These are phyloP conservation scores for Pithys albifrons DNA, from an alignment of 2,113 vertebrate genomes.

Conservation along the genomic window DNA sequence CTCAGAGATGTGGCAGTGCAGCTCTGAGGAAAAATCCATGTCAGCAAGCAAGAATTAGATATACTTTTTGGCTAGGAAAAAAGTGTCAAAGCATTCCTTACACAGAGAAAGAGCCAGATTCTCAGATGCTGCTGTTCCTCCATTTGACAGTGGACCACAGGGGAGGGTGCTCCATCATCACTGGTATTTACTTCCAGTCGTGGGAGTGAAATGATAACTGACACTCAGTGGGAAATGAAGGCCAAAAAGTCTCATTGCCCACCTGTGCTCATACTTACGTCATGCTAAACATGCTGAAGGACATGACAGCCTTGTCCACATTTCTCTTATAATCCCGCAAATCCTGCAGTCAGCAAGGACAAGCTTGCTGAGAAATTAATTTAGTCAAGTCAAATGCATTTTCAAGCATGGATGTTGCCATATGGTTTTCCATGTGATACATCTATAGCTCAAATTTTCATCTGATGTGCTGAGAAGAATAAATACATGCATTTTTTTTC, in stretches of 20 bases:
- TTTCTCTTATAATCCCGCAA: background rate
- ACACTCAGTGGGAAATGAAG: background rate
- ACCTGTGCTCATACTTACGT: conserved; percentile 9
- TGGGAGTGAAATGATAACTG: background rate
- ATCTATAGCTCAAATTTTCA: background rate
- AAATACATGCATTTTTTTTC: background rate
- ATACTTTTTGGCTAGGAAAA: background rate
- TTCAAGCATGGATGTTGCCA: background rate
- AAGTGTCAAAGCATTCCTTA: background rate
- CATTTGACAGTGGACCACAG: background rate
- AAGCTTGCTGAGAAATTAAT: conserved; percentile 8
- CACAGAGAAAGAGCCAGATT: background rate
- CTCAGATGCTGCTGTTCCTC: background rate
- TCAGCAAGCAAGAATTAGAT: background rate
- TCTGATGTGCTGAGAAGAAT: background rate
- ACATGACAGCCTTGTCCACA: background rate
- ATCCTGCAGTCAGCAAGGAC: background rate
- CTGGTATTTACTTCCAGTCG: background rate
- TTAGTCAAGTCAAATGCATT: background rate
- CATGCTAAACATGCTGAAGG: conserved; percentile 15
- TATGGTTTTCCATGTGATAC: background rate
- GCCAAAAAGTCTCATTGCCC: background rate
- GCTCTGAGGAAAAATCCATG: background rate
- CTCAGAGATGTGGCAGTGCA: background rate
- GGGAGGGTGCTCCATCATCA: background rate